Conservation (phyloP, 1,140 invertebrate species). For the Sinonovacula constricta region DNA sequence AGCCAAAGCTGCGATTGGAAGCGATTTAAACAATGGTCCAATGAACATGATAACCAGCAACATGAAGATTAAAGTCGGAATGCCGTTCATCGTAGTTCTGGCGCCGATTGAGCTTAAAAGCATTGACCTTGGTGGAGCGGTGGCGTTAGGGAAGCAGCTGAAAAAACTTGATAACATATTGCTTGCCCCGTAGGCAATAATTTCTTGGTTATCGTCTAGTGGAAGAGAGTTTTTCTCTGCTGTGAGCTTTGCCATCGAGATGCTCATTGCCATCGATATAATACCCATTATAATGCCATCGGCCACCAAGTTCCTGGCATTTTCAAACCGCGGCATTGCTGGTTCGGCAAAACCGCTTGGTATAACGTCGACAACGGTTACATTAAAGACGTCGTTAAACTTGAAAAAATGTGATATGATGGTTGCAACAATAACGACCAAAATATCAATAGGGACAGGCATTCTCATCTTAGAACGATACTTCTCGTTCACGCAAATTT, state of each 20-base stretch:
- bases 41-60: conserved; percentile 79
- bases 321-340: background rate
- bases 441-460: conserved; percentile 31
- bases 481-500: conserved; percentile 80
- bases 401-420: conserved; percentile 83
- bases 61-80: conserved; percentile 77
- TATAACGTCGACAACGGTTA: conserved; percentile 86
- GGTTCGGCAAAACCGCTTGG: conserved; percentile 82
- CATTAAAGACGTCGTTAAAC: conserved; percentile 80
- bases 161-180: conserved; percentile 79
- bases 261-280: conserved; percentile 67
- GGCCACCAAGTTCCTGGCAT: no score
- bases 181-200: conserved; percentile 79
- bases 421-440: conserved; percentile 83
- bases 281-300: no score
- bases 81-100: conserved; percentile 49
- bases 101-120: conserved; percentile 53
- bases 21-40: conserved; percentile 70
- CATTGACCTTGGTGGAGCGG: conserved; percentile 88
- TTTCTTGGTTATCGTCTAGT: conserved; percentile 78
- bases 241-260: conserved; percentile 77
- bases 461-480: conserved; percentile 28
- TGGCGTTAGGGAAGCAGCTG: conserved; percentile 82
- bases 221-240: conserved; percentile 76
- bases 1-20: conserved; percentile 85